Evolutionary conservation across 2,888 invertebrate species (phyloP), one percentile per base, ranked within the genome.

Genomic region (Drosophila rellima): DNA sequence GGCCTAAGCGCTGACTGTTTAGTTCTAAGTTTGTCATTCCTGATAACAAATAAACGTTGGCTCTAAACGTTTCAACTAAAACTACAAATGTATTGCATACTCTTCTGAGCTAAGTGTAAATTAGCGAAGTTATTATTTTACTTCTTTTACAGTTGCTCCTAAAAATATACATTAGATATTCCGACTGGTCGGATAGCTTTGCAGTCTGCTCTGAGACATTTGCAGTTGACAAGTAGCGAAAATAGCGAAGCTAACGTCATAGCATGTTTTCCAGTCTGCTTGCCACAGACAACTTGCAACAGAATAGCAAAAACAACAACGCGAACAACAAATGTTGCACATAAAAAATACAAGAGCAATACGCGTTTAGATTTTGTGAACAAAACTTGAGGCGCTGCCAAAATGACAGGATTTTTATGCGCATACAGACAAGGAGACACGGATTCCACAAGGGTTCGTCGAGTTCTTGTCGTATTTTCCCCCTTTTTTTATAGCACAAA

Each of bases 361-460:
- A 66, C 66, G 62, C 50, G 60, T 40, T 54, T 62, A 74, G 67
- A 85, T 73, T 55, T 67, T 35, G 42, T 50, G 59, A 52, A 44
- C 42, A 69, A 35, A 70, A 66, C 47, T 73, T 63, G 67, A 74
- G 74, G 55, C 65, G 67, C 48, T 80, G 81, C 87, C 87, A 82
- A 77, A 68, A 84, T 77, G 68, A 80, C 76, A 70, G 44, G 48
- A 79, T 76, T 88, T 76, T 64, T 82, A 85, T 82, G 82, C 74
- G 67, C 68, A 70, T 52, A 48, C 63, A 70, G 81, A 40, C 50
- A 40, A 33, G 51, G 15, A 74, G 40, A 40, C 31, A 40, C 37
- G 31, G 15, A 39, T 23, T 31, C 39, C 23, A 35, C 23, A 20
- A 29, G 35, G 33, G 23, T 7, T 40, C 8, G n/a, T 35, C 11